These are phyloP conservation scores for Pectinophora gossypiella DNA, from an alignment of 1,140 invertebrate species.

Conservation along the genomic window DNA sequence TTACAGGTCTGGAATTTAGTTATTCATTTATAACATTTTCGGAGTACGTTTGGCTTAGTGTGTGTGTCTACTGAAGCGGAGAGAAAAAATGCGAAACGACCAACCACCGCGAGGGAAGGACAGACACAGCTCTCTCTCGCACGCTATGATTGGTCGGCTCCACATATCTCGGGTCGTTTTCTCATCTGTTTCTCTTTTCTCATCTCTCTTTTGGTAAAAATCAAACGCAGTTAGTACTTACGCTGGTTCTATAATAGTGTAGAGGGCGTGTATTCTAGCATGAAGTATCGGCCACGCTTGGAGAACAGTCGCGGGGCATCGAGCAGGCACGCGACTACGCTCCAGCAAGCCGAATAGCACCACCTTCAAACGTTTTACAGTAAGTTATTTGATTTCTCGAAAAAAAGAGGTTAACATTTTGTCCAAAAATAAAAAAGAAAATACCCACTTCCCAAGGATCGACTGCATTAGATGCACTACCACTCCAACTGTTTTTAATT, in stretches of 20 bases:
- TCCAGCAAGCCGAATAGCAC: conserved; percentile 91
- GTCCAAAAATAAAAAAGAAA: not conserved
- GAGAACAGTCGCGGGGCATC: conserved; percentile 89
- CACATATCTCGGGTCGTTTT: no score
- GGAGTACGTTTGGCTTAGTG: no score
- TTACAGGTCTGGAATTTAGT: conserved; percentile 88
- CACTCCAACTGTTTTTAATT: conserved; percentile 60
- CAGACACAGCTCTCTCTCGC: no score
- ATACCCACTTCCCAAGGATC: conserved; percentile 88
- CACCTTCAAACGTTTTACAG: conserved; percentile 41
- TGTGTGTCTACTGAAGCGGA: no score
- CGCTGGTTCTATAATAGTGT: conserved; percentile 96
- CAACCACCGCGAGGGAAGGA: no score
- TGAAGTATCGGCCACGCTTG: conserved; percentile 98
- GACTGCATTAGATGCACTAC: conserved; percentile 50
- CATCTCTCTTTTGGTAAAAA: no score
- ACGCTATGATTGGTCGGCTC: no score
- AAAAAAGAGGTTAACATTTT: no score
- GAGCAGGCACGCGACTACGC: conserved; percentile 83
- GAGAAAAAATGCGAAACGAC: no score
- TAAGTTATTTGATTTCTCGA: not conserved
- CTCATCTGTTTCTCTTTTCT: no score
- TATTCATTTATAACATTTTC: no score
- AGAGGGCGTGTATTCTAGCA: conserved; percentile 91
- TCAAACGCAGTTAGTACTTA: no score